These are phyloP conservation scores for Falco cherrug DNA, from an alignment of 2,797 vertebrate genomes.

Conservation along the genomic window DNA sequence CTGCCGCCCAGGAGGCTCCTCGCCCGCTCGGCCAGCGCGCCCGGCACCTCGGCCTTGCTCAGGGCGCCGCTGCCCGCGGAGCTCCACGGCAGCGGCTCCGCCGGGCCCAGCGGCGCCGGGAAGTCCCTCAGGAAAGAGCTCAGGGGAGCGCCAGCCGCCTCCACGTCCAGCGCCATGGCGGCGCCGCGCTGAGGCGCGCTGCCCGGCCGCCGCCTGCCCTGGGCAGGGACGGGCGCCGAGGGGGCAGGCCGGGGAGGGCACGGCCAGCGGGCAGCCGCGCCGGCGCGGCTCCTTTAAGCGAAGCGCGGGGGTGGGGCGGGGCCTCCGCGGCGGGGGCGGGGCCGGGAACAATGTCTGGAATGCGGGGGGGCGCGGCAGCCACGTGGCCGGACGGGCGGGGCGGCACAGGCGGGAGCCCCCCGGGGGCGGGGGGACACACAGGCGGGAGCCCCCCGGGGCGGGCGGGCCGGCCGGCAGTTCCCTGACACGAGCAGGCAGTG, in stretches of 20 bases:
- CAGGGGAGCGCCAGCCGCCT: slow-evolving; percentile 70
- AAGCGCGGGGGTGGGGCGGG: background rate
- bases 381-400: background rate
- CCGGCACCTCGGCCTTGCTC: slow-evolving; percentile 81
- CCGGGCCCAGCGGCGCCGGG: slow-evolving; percentile 76
- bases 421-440: background rate
- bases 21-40: slow-evolving; percentile 83
- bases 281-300: background rate
- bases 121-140: slow-evolving; percentile 80
- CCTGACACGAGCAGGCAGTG: too few relatives aligned
- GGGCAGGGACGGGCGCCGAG: background rate
- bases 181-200: background rate
- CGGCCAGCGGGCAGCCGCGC: background rate
- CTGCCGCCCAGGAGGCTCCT: slow-evolving; percentile 81
- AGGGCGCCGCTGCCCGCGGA: slow-evolving; percentile 69
- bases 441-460: background rate
- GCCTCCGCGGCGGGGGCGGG: background rate
- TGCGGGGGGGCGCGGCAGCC: background rate
- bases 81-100: slow-evolving; percentile 75
- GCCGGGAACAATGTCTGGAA: background rate
- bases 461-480: too few relatives aligned
- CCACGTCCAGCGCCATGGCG: slow-evolving; percentile 60
- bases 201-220: background rate
- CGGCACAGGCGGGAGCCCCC: too few relatives aligned
- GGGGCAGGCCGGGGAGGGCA: background rate